These are phyloP conservation scores for Ariolimax columbianus DNA, from an alignment of 2,888 invertebrate species.

Conservation along the genomic window DNA sequence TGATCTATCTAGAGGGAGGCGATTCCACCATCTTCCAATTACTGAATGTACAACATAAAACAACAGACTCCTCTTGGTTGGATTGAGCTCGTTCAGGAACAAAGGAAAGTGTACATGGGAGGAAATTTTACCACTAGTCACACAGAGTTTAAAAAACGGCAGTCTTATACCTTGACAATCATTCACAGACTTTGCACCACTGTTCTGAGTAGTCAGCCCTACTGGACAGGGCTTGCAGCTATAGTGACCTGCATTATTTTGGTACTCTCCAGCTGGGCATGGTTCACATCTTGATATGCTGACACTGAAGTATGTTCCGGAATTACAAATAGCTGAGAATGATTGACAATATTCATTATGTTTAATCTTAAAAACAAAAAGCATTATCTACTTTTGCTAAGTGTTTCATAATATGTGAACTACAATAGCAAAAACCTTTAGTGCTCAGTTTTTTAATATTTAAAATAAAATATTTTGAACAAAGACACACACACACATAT, in stretches of 20 bases:
- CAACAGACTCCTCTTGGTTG: too few species aligned
- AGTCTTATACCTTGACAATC: conserved; percentile 60
- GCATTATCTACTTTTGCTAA: too few species aligned
- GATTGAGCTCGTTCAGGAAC: too few species aligned
- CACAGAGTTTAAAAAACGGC: background rate
- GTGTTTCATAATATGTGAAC: too few species aligned
- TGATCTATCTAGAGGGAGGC: too few species aligned
- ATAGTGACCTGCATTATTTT: conserved; percentile 50
- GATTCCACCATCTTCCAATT: too few species aligned
- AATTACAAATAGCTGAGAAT: conserved; percentile 41
- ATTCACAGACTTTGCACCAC: conserved; percentile 55
- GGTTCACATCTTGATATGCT: conserved; percentile 30
- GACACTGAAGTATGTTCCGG: conserved; percentile 48
- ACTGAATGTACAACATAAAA: too few species aligned
- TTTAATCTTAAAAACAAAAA: too few species aligned
- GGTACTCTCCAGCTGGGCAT: conserved; percentile 57
- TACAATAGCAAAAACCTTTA: background rate
- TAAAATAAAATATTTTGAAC: background rate
- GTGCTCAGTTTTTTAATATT: too few species aligned
- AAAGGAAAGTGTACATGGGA: background rate
- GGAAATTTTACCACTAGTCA: too few species aligned
- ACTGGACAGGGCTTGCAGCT: conserved; percentile 52
- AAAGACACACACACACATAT: too few species aligned
- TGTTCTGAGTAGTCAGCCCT: conserved; percentile 50
- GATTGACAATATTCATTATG: background rate